phyloP scores from a whole-genome alignment of 2,113 vertebrate genomes.

The Percina caprodes region DNA sequence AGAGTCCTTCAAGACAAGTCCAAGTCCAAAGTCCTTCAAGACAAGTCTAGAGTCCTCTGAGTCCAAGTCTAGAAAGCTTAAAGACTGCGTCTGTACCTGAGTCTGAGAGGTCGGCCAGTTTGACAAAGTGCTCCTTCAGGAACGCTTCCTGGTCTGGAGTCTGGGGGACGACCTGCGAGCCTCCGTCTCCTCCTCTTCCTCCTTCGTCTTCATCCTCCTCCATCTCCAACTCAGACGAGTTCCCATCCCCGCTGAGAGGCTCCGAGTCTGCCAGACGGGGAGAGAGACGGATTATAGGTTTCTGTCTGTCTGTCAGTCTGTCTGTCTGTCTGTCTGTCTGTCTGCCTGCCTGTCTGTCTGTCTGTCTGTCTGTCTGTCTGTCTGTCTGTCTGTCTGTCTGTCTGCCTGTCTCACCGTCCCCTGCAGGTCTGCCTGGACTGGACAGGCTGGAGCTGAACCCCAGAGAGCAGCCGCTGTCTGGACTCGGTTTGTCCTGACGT shows the following conservation, averaged over 20 bases:
- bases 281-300: background rate
- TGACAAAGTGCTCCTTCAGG: conserved; percentile 94
- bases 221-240: conserved; percentile 90
- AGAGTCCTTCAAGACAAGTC: background rate
- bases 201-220: conserved; percentile 85
- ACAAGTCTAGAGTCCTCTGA: no score
- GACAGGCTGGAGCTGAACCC: conserved; percentile 93
- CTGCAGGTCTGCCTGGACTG: conserved; percentile 88
- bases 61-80: no score
- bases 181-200: conserved; percentile 70
- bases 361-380: background rate
- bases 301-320: background rate
- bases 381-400: conserved; percentile 5
- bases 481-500: conserved; percentile 92
- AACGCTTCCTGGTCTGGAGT: conserved; percentile 95
- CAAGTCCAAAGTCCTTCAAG: background rate
- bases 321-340: no score
- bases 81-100: conserved; percentile 48
- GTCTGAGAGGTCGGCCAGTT: conserved; percentile 78
- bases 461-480: conserved; percentile 96
- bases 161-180: conserved; percentile 77
- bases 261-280: conserved; percentile 86
- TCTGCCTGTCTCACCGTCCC: conserved; percentile 83
- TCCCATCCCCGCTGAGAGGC: conserved; percentile 91
- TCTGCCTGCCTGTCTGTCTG: no score